Conservation (phyloP, 2,888 invertebrate species). For the Anodontia alba region DNA sequence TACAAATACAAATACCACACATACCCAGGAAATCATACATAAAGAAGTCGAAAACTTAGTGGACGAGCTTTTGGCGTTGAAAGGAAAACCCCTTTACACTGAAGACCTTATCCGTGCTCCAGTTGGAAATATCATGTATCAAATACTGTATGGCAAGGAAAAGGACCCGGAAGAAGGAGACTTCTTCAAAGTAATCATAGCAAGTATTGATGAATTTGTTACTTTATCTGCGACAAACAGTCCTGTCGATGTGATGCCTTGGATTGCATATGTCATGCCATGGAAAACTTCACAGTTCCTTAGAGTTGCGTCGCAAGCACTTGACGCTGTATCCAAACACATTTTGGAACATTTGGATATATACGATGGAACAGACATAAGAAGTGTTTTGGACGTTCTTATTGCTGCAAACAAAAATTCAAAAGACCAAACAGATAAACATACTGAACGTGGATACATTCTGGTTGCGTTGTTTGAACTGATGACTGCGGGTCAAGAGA, state of each 20-base stretch:
- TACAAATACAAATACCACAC: too few relatives aligned
- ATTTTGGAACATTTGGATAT: neutral
- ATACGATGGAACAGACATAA: constrained; percentile 23
- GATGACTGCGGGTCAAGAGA: constrained; percentile 69
- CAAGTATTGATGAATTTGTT: neutral
- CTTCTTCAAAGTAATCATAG: neutral
- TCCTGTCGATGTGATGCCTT: constrained; percentile 65
- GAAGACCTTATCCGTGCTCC: too few relatives aligned
- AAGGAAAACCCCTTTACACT: too few relatives aligned
- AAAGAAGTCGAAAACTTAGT: too few relatives aligned
- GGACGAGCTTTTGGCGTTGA: too few relatives aligned
- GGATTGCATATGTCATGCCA: constrained; percentile 56
- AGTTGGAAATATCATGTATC: too few relatives aligned
- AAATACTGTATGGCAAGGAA: too few relatives aligned
- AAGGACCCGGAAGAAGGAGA: too few relatives aligned
- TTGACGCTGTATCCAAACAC: neutral
- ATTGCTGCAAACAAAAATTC: constrained; percentile 46
- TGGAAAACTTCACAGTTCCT: constrained; percentile 26
- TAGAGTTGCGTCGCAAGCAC: too few relatives aligned
- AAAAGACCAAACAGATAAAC: too few relatives aligned
- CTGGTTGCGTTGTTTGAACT: constrained; percentile 49
- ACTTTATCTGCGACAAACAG: constrained; percentile 55
- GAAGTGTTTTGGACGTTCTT: constrained; percentile 66
- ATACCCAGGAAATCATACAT: too few relatives aligned
- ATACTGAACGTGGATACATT: too few relatives aligned